Evolutionary conservation across 2,797 vertebrate species (phyloP).

Genomic region (Eulemur coronatus): DNA sequence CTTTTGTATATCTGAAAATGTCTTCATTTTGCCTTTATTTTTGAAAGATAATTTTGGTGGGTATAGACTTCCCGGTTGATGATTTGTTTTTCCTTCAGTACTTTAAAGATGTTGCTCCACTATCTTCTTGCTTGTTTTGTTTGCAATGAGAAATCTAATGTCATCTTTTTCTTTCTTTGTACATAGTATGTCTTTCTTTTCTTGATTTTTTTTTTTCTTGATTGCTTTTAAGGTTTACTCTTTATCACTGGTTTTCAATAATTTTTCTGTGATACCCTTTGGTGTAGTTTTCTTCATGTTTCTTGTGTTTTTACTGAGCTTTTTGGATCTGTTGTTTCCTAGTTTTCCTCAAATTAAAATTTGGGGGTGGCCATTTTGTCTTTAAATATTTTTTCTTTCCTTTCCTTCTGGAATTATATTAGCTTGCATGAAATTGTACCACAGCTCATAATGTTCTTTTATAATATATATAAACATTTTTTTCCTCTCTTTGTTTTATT

Average conservation of each 20-base stretch:
- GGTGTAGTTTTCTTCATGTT: background rate
- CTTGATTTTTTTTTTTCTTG: background rate
- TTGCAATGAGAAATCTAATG: background rate
- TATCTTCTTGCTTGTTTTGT: background rate
- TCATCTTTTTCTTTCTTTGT: background rate
- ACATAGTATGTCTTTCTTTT: background rate
- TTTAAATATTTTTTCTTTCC: background rate
- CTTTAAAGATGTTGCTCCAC: background rate
- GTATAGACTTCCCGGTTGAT: background rate
- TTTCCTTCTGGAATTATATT: background rate
- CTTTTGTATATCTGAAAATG: background rate
- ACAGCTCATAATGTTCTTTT: background rate
- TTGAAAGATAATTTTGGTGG: background rate
- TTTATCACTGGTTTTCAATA: background rate
- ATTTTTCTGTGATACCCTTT: background rate
- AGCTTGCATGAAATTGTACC: background rate
- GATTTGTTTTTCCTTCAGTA: background rate
- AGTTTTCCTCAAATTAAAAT: background rate
- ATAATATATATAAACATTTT: background rate
- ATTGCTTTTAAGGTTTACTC: background rate
- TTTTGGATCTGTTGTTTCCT: background rate
- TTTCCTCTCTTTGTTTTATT: background rate
- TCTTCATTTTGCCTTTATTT: background rate
- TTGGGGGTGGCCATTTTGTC: background rate
- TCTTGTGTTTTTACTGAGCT: conserved; percentile 7